Conservation (phyloP, 2,797 vertebrate species). For the Champsocephalus esox region DNA sequence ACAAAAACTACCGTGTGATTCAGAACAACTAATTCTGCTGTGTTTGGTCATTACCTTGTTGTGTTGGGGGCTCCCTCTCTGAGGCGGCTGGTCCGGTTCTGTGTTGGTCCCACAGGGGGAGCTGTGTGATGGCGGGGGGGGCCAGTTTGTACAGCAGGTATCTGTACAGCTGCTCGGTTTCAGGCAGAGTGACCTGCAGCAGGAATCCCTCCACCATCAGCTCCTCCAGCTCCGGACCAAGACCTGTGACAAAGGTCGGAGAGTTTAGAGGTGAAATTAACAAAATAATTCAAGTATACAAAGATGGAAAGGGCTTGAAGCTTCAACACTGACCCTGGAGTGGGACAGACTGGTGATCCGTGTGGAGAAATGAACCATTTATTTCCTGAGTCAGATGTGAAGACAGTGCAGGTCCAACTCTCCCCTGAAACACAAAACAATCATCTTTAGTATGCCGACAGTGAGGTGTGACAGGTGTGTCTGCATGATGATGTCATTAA, state of each 20-base stretch:
- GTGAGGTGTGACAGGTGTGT: background rate
- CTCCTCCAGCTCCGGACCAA: conserved; percentile 91
- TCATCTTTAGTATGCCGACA: background rate
- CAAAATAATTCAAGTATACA: background rate
- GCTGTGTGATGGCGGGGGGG: conserved; percentile 65
- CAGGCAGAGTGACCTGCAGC: conserved; percentile 95
- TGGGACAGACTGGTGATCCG: conserved; percentile 87
- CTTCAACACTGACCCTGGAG: conserved; percentile 85
- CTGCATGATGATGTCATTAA: background rate
- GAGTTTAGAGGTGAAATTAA: background rate
- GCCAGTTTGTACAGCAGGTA: conserved; percentile 88
- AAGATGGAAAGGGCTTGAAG: background rate
- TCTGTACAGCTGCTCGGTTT: conserved; percentile 94
- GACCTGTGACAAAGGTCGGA: conserved; percentile 72
- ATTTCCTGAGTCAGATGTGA: conserved; percentile 85
- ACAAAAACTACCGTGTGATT: background rate
- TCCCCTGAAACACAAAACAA: conserved; percentile 66
- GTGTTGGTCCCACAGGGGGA: conserved; percentile 71
- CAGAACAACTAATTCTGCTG: background rate
- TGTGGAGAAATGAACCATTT: conserved; percentile 82
- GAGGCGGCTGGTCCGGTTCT: conserved; percentile 77
- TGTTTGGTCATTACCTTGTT: conserved; percentile 62
- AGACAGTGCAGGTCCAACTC: conserved; percentile 78
- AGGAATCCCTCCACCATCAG: conserved; percentile 97
- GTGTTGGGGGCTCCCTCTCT: conserved; percentile 62